Evolutionary conservation across 2,797 vertebrate genomes (phyloP).

Genomic region (Lacerta viridis): DNA sequence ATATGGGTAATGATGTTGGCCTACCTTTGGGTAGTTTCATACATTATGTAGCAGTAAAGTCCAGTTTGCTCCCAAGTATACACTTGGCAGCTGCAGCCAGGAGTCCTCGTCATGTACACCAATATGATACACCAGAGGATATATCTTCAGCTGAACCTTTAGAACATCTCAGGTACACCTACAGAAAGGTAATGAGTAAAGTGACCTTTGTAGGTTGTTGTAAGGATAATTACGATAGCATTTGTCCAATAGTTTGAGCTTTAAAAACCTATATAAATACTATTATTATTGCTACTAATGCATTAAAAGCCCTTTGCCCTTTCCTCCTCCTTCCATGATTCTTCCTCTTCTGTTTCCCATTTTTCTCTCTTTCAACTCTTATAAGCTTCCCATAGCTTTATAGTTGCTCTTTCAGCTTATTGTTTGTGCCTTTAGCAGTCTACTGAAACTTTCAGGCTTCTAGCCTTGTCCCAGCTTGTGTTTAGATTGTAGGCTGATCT

Average conservation of each 20-base stretch:
- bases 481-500: neutral
- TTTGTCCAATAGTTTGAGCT: neutral
- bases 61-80: neutral
- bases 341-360: neutral
- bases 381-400: neutral
- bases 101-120: neutral
- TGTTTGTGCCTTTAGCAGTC: neutral
- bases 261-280: neutral
- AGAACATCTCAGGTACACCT: neutral
- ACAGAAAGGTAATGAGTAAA: neutral
- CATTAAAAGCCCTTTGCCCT: neutral
- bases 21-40: neutral
- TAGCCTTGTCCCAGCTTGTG: neutral
- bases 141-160: neutral
- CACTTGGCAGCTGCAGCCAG: neutral
- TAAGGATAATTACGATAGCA: neutral
- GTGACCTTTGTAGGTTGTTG: neutral
- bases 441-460: neutral
- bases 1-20: neutral
- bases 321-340: neutral
- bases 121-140: neutral
- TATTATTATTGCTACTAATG: neutral
- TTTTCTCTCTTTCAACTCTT: neutral
- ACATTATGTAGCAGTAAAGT: neutral
- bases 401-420: neutral